Conservation (phyloP, 2,888 invertebrate genomes). For the Nipponacmea schrenckii region DNA sequence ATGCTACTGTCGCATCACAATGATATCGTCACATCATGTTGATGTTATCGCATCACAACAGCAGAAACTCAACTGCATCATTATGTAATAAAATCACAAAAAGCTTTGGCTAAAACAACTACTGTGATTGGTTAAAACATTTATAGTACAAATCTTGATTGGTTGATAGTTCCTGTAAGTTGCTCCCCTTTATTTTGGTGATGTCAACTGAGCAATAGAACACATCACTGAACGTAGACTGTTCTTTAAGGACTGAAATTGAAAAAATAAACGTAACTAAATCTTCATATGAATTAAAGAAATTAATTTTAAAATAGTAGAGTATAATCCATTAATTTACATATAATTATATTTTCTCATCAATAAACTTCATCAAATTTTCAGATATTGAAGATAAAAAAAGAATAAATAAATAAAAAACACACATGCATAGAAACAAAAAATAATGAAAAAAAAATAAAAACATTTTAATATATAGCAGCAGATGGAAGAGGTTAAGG, state of each 20-base stretch:
- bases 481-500: no score
- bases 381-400: no score
- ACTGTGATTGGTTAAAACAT: no score
- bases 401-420: background rate
- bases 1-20: no score
- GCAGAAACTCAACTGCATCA: no score
- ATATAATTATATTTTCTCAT: no score
- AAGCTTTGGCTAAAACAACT: no score
- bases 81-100: no score
- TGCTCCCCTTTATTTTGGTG: conserved; percentile 31
- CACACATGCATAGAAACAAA: background rate
- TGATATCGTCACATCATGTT: no score
- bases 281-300: background rate
- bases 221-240: conserved; percentile 54
- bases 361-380: background rate
- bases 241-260: conserved; percentile 48
- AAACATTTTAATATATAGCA: background rate
- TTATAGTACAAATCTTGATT: no score
- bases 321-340: background rate
- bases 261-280: conserved; percentile 1
- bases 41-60: no score
- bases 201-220: conserved; percentile 39
- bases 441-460: background rate
- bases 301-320: background rate
- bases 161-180: no score